Percentiles rank a stretch among this genome's conserved stretches.
These are phyloP conservation scores for Buceros bicornis DNA, from an alignment of 2,797 vertebrate genomes.

Conservation along the genomic window DNA sequence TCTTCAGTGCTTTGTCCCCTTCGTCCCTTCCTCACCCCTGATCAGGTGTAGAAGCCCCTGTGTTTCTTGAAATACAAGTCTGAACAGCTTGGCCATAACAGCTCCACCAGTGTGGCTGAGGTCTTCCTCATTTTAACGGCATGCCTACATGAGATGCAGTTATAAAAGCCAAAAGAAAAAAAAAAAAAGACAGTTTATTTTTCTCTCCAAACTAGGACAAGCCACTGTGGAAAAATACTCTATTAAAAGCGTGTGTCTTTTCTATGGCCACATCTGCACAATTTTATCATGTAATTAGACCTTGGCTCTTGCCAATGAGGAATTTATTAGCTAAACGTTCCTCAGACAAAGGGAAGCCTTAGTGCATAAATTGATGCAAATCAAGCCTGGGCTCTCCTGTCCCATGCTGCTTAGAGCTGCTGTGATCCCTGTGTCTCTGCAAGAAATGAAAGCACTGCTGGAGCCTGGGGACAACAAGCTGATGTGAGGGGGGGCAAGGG, in stretches of 20 bases:
- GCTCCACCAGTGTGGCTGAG: background rate
- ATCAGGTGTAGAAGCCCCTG: background rate
- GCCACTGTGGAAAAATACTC: background rate
- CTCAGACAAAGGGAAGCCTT: constrained; percentile 33
- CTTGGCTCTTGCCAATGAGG: background rate
- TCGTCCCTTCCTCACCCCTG: background rate
- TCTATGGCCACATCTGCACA: constrained; percentile 30
- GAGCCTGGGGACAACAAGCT: background rate
- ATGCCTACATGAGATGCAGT: background rate
- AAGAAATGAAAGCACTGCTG: background rate
- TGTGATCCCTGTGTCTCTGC: background rate
- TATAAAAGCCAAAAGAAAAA: background rate
- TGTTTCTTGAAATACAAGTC: background rate
- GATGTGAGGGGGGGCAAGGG: background rate
- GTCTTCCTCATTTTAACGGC: background rate
- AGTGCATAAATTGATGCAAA: constrained; percentile 26
- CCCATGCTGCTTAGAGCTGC: background rate
- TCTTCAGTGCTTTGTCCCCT: background rate
- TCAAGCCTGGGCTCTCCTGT: background rate
- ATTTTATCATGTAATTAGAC: constrained; percentile 19
- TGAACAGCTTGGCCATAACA: background rate
- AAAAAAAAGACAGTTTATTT: background rate
- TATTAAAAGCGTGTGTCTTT: background rate
- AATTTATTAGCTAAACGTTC: constrained; percentile 1
- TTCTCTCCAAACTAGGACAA: background rate